Evolutionary conservation across 2,113 vertebrate genomes (phyloP).

Genomic region (Cyanoderma ruficeps): DNA sequence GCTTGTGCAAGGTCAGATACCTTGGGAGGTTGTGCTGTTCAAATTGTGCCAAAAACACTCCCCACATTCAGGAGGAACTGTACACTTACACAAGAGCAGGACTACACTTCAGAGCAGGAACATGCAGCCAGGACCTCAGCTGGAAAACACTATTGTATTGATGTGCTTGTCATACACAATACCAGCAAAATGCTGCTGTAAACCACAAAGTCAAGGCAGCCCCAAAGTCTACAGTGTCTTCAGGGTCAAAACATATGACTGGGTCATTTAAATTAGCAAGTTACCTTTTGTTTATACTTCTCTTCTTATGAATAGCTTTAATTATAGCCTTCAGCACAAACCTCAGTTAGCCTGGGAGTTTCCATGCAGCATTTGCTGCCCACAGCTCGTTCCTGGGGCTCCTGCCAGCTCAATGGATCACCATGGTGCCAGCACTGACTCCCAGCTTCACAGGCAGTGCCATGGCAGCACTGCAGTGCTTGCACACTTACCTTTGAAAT

Average conservation of each 20-base stretch:
- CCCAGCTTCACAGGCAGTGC: background rate
- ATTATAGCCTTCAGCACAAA: background rate
- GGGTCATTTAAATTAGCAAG: background rate
- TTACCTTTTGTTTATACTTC: background rate
- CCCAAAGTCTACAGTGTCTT: background rate
- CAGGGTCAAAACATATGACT: background rate
- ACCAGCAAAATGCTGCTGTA: background rate
- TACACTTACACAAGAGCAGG: background rate
- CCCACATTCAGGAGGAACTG: background rate
- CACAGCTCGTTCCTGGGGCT: background rate
- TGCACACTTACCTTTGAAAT: background rate
- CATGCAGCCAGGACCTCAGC: background rate
- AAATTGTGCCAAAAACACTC: background rate
- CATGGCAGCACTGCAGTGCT: fast-evolving
- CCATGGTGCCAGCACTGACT: fast-evolving
- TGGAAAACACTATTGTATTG: background rate
- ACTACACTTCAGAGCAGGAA: background rate
- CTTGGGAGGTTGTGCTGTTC: background rate
- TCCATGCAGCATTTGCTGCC: background rate
- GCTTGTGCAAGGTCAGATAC: background rate
- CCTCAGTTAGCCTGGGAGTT: background rate
- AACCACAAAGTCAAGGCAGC: background rate
- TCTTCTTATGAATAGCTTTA: background rate
- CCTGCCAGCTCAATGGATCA: background rate
- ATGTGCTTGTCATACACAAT: background rate